phyloP scores from a whole-genome alignment of 35 echinoderm and acorn worm genomes.

The Anneissia japonica region DNA sequence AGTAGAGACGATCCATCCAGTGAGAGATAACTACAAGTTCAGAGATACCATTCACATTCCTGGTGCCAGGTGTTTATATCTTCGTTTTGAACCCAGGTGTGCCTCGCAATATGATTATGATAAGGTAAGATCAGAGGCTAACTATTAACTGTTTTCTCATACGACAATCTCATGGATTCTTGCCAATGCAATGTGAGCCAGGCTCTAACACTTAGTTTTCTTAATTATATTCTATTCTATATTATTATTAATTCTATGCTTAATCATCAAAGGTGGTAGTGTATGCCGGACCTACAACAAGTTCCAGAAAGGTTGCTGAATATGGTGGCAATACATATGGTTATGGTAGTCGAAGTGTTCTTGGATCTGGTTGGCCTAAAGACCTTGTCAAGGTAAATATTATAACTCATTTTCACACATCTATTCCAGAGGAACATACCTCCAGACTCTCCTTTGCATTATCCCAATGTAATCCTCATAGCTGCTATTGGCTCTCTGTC shows the following conservation, averaged over 20 bases:
- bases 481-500: too few relatives aligned
- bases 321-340: slow-evolving; percentile 78
- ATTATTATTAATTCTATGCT: not conserved
- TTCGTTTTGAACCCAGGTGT: slow-evolving; percentile 66
- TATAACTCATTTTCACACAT: not conserved
- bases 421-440: too few relatives aligned
- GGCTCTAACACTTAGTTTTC: not conserved
- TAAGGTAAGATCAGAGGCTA: slow-evolving; percentile 45
- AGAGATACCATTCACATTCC: slow-evolving; percentile 81
- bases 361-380: slow-evolving; percentile 80
- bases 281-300: slow-evolving; percentile 63
- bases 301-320: slow-evolving; percentile 64
- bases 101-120: slow-evolving; percentile 82
- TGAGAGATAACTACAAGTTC: slow-evolving; percentile 80
- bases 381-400: slow-evolving; percentile 75
- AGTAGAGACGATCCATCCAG: slow-evolving; percentile 70
- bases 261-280: slow-evolving; percentile 45
- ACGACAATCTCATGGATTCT: not conserved
- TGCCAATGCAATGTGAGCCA: not conserved
- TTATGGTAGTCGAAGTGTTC: slow-evolving; percentile 69
- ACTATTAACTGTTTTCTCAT: too few relatives aligned
- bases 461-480: too few relatives aligned
- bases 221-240: not conserved
- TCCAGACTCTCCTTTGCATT: too few relatives aligned
- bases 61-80: slow-evolving; percentile 61